Evolutionary conservation across 2,113 vertebrate genomes (phyloP), one percentile per base, ranked within the genome.

Genomic region (Paralichthys olivaceus): DNA sequence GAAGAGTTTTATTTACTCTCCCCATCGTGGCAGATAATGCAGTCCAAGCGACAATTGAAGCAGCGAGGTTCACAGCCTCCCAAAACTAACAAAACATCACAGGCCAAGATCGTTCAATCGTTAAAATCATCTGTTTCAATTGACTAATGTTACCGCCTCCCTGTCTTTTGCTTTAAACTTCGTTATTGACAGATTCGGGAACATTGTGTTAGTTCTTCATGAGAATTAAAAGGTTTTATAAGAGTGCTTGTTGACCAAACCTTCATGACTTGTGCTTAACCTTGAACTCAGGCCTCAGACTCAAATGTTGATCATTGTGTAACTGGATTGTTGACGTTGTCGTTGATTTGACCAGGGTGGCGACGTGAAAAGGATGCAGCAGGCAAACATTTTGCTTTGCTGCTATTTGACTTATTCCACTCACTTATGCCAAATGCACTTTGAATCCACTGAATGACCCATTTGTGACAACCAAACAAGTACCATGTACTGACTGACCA

Each of bases 391-490:
- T 85, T 67, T 54, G 49, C 51, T 68, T 80, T 76, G 73, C 61
- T 19, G 29, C 22, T 77, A 19, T 83, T 87, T 84, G 74, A 83
- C 40, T 77, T 76, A 55, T 59, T 80, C 75, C 69, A 8, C 70
- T 57, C 13, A 26, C 43, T 43, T 56, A 13, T 69, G 81, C 88
- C 88, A 90, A 86, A 83, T 85, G 89, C 58, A 85, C 90, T 91
- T 91, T 90, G 89, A 86, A 40, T 87, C 59, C 45, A 58, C 32
- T 15, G 9, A 69, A 70, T 77, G 75, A 86, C 81, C 85, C 53
- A 84, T 65, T 87, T 89, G 62, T 79, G 61, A 77, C 68, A 61
- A 73, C 59, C 32, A 56, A 69, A 76, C n/a, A 64, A 73, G 66
- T 58, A 77, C 54, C 37, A 34, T 14, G 32, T 45, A 19, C n/a